Percentiles rank a stretch among this genome's conserved stretches.
These are phyloP conservation scores for Hypanus sabinus DNA, from an alignment of 2,113 vertebrate species.

Conservation along the genomic window DNA sequence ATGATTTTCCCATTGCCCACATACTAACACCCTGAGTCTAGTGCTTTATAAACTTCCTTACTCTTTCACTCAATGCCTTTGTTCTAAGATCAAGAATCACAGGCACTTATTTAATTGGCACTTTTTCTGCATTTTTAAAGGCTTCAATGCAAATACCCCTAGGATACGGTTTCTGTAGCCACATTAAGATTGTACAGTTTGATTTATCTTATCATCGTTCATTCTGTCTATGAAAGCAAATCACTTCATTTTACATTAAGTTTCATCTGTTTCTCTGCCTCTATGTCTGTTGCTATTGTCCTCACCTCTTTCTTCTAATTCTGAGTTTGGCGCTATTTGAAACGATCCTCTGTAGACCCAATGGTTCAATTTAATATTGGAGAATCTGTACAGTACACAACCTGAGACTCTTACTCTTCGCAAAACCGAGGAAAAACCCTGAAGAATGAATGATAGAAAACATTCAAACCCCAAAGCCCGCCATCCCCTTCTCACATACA, in stretches of 20 bases:
- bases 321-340: background rate
- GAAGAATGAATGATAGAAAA: no score
- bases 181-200: background rate
- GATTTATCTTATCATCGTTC: background rate
- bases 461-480: no score
- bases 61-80: background rate
- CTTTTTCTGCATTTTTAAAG: background rate
- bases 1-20: no score
- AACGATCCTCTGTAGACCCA: background rate
- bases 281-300: background rate
- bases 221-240: background rate
- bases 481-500: no score
- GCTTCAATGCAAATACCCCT: background rate
- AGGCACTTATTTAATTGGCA: background rate
- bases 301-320: background rate
- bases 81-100: background rate
- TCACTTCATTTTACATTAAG: background rate
- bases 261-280: background rate
- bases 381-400: no score
- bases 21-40: no score
- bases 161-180: background rate
- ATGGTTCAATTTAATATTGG: no score
- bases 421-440: no score
- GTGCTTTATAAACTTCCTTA: background rate
- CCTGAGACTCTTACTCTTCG: no score